Evolutionary conservation across 2,888 invertebrate species (phyloP).

Genomic region (Prosapia bicincta): DNA sequence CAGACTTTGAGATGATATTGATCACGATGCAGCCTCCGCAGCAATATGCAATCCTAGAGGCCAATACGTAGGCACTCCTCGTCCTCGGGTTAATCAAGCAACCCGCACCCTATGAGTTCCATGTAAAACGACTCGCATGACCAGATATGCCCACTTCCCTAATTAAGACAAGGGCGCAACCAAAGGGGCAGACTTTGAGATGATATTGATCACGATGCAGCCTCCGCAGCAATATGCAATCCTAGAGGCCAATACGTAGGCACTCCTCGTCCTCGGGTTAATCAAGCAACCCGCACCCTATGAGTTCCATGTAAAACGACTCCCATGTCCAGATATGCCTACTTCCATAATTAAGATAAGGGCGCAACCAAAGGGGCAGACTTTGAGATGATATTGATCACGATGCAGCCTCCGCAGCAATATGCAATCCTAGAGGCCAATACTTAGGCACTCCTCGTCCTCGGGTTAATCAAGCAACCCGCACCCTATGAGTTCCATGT

Average conservation of each 20-base stretch:
- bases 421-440: neutral
- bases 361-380: neutral
- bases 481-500: too few relatives aligned
- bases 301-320: too few relatives aligned
- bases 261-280: neutral
- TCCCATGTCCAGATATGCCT: neutral
- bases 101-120: too few relatives aligned
- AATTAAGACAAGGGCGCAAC: constrained; percentile 2
- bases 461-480: neutral
- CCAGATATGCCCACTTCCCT: neutral
- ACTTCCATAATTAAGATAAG: neutral
- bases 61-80: neutral
- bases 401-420: neutral
- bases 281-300: too few relatives aligned
- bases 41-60: neutral
- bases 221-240: neutral
- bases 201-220: neutral
- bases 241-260: neutral
- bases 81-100: neutral
- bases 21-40: neutral
- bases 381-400: neutral
- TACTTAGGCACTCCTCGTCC: neutral
- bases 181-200: neutral
- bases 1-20: neutral
- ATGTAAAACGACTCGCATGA: too few relatives aligned